These are phyloP conservation scores for Trichonephila clavata DNA, from an alignment of 1,140 invertebrate genomes.

Conservation along the genomic window DNA sequence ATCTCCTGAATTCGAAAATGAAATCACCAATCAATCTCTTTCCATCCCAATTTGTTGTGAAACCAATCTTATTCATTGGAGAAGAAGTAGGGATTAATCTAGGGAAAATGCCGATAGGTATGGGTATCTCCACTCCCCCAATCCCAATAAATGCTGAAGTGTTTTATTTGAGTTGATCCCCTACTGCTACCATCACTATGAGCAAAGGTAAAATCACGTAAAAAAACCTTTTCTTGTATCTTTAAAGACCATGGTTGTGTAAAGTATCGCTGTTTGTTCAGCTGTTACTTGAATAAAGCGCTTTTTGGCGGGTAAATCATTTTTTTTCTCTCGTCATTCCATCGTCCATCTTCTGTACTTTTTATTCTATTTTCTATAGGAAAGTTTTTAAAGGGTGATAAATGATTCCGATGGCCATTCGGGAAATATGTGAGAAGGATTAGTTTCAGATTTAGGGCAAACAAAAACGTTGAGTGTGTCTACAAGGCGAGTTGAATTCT, in stretches of 20 bases:
- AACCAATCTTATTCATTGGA: slow-evolving; percentile 17
- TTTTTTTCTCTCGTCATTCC: neutral
- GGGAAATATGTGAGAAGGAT: neutral
- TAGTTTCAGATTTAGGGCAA: slow-evolving; percentile 32
- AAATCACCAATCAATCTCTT: slow-evolving; percentile 14
- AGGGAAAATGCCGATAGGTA: neutral
- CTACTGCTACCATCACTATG: neutral
- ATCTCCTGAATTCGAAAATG: neutral
- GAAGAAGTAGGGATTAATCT: slow-evolving; percentile 24
- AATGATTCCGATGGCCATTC: neutral
- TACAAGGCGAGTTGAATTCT: neutral
- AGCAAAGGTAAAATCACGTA: slow-evolving; percentile 23
- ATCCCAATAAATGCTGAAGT: neutral
- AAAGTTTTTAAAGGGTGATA: slow-evolving; percentile 22
- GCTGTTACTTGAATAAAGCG: neutral
- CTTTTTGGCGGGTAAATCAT: neutral
- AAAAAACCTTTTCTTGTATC: neutral
- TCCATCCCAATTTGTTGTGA: slow-evolving; percentile 43
- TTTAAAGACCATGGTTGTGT: neutral
- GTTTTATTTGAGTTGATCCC: slow-evolving; percentile 31
- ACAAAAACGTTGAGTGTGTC: slow-evolving; percentile 51
- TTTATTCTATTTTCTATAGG: neutral
- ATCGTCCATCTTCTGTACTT: neutral
- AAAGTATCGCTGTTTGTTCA: slow-evolving; percentile 63
- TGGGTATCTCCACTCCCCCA: neutral